Percentiles rank a stretch among this genome's conserved stretches.
Evolutionary conservation across 2,797 vertebrate genomes (phyloP).

Genomic region (Crenuchus spilurus): DNA sequence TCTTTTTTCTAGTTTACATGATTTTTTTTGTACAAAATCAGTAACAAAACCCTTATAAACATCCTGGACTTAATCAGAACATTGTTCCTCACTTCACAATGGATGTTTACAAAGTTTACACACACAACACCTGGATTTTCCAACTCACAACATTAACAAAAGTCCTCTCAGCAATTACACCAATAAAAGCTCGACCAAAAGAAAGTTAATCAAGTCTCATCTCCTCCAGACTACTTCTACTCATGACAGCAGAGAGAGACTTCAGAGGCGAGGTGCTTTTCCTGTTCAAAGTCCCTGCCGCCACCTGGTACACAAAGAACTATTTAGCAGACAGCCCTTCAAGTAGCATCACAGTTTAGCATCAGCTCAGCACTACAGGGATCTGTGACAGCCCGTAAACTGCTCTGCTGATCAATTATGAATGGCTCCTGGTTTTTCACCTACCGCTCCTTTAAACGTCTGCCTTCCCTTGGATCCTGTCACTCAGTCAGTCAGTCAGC

Average conservation of each 20-base stretch:
- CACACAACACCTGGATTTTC: not conserved
- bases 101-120: not conserved
- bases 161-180: not conserved
- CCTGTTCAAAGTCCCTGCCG: constrained; percentile 81
- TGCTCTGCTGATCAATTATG: constrained; percentile 83
- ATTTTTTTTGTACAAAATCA: too few relatives aligned
- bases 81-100: too few relatives aligned
- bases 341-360: constrained; percentile 84
- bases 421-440: constrained; percentile 82
- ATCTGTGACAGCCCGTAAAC: constrained; percentile 81
- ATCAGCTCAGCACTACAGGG: constrained; percentile 79
- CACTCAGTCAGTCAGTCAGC: constrained; percentile 66
- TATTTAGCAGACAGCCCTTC: constrained; percentile 84
- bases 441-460: constrained; percentile 86
- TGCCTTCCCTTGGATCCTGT: constrained; percentile 83
- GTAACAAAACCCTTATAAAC: too few relatives aligned
- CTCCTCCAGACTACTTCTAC: constrained; percentile 58
- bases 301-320: constrained; percentile 84
- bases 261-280: constrained; percentile 74
- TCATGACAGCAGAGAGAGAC: constrained; percentile 66
- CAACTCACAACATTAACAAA: not conserved
- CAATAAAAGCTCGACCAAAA: constrained; percentile 5
- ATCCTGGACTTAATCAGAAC: too few relatives aligned
- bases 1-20: too few relatives aligned
- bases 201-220: constrained; percentile 71